phyloP scores from a whole-genome alignment of 2,113 vertebrate genomes.

The Fregata magnificens region DNA sequence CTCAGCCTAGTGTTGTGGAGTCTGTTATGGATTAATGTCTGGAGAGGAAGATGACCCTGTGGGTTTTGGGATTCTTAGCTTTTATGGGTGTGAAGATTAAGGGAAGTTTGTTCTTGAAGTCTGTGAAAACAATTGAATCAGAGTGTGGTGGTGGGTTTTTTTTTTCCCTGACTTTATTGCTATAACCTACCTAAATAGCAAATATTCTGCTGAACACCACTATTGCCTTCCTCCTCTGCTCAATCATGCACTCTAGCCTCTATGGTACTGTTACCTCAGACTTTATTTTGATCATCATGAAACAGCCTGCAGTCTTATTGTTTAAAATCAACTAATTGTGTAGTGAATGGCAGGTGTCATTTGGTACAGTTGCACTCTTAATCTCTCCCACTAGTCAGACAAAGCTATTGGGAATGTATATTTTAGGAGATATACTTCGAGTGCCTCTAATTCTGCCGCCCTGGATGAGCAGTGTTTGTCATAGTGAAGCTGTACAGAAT shows the following conservation, averaged over 20 bases:
- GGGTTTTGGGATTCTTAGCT: background rate
- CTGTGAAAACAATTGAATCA: background rate
- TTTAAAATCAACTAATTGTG: background rate
- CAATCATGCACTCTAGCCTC: background rate
- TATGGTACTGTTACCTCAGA: background rate
- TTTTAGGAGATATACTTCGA: conserved; percentile 1
- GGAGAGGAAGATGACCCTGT: background rate
- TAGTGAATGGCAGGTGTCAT: background rate
- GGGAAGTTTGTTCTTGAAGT: background rate
- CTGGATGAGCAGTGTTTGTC: background rate
- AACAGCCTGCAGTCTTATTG: background rate
- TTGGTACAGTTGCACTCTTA: conserved; percentile 2
- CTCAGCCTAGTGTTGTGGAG: background rate
- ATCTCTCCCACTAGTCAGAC: background rate
- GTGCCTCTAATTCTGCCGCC: background rate
- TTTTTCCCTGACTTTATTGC: background rate
- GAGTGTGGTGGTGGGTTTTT: background rate
- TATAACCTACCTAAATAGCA: background rate
- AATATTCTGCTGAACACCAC: background rate
- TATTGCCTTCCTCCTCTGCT: background rate
- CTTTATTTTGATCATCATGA: background rate
- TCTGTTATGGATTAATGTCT: background rate
- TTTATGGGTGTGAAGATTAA: background rate
- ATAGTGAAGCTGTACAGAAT: background rate
- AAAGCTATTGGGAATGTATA: background rate